Evolutionary conservation across 2,797 vertebrate species (phyloP), one percentile per base, ranked within the genome.

Genomic region (Acestrorhynchus altus): DNA sequence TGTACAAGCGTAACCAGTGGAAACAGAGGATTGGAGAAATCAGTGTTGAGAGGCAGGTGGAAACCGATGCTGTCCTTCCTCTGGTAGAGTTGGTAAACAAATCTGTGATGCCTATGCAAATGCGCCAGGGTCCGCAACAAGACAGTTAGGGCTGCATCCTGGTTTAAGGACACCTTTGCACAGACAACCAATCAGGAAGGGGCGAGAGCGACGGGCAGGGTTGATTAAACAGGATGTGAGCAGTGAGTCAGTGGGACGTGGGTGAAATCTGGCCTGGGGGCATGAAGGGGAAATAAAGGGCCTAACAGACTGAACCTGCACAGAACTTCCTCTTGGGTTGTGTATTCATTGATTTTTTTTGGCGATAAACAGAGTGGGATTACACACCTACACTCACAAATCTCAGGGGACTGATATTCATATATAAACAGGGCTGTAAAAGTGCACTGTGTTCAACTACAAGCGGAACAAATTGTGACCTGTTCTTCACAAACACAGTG

Each of bases 81-180:
- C 80, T 69, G 68, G 77, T 82, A 83, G 76, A 78, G 86, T 83
- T 86, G 81, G 88, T 90, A 94, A 93, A 94, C 92, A 57, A 95
- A 95, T 94, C 93, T 90, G 91, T 90, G 86, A 89, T 85, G 81
- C 83, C 72, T 87, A 95, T 95, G 93, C 93, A 95, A 95, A 95
- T 91, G 81, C 79, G 88, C 85, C 81, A 40, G 85, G 86, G 88
- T 81, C 84, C 81, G 39, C 47, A 75, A 77, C 74, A 68, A 60
- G 65, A 92, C 92, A 91, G 93, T 93, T 91, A 90, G 78, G 64
- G 78, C 75, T 61, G 80, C 87, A 89, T 89, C 90, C 85, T 87
- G 84, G 86, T 87, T 74, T 51, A 47, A 81, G 64, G 46, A 68
- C 18, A 61, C 61, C 88, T 67, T 77, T 85, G 84, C 85, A 87